Evolutionary conservation across 64 coral and sea anemone species (phyloP).

Genomic region (Cladopsammia gracilis): DNA sequence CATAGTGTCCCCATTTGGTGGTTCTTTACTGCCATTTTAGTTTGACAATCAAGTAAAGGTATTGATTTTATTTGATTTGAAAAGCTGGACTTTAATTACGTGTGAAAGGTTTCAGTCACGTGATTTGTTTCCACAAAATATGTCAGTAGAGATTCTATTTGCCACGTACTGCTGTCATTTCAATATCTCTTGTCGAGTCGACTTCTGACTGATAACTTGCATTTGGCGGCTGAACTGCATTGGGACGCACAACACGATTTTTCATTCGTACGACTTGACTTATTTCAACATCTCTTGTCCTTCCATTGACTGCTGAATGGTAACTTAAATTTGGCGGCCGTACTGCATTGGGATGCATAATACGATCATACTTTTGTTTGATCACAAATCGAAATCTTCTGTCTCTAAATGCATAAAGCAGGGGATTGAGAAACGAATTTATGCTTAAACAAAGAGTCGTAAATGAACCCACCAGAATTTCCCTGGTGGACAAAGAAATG

Average conservation of each 20-base stretch:
- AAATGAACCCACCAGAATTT: slow-evolving; percentile 80
- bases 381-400: slow-evolving; percentile 55
- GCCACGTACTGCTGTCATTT: too few species aligned
- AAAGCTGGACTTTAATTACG: too few species aligned
- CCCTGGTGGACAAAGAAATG: slow-evolving; percentile 59
- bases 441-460: slow-evolving; percentile 63
- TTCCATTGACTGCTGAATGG: not conserved
- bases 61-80: too few species aligned
- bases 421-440: slow-evolving; percentile 83
- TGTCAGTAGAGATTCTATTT: too few species aligned
- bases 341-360: not conserved
- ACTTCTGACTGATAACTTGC: too few species aligned
- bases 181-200: too few species aligned
- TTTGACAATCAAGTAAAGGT: too few species aligned
- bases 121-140: too few species aligned
- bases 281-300: not conserved
- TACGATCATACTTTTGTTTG: not conserved
- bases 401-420: slow-evolving; percentile 84
- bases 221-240: not conserved
- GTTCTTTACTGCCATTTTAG: too few species aligned
- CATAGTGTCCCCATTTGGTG: too few species aligned
- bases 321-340: not conserved
- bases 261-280: not conserved
- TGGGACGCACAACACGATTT: not conserved
- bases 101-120: too few species aligned